Conservation (phyloP, 2,113 vertebrate genomes). For the Hirundichthys speculiger region DNA sequence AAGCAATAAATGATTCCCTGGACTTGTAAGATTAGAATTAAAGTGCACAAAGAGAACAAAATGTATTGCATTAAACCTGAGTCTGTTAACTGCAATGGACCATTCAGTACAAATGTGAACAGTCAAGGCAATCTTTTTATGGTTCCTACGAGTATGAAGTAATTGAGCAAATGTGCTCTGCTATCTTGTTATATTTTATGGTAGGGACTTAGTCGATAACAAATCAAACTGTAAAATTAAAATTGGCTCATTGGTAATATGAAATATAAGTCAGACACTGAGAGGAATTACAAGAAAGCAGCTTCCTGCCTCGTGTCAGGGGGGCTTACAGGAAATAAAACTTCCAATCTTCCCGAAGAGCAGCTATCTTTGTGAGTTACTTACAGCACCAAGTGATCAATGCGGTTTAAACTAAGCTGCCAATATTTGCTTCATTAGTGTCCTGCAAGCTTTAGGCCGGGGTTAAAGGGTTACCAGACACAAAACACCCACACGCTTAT, state of each 20-base stretch:
- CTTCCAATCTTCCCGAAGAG: slow-evolving; percentile 7
- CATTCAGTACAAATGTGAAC: slow-evolving; percentile 10
- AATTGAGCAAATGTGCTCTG: slow-evolving; percentile 17
- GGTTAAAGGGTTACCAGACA: slow-evolving; percentile 18
- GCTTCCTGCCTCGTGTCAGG: background rate
- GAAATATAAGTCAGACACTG: slow-evolving; percentile 28
- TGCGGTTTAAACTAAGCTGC: slow-evolving; percentile 10
- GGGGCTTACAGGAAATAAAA: slow-evolving; percentile 20
- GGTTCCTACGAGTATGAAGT: slow-evolving; percentile 8
- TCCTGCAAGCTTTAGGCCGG: background rate
- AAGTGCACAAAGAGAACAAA: slow-evolving; percentile 13
- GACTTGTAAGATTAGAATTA: slow-evolving; percentile 24
- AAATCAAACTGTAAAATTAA: slow-evolving; percentile 23
- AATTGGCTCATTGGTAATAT: slow-evolving; percentile 12
- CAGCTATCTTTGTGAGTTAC: background rate
- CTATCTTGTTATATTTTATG: slow-evolving; percentile 15
- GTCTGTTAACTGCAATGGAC: slow-evolving; percentile 5
- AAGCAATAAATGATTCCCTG: slow-evolving; percentile 17
- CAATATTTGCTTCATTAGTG: slow-evolving; percentile 24
- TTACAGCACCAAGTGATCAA: slow-evolving; percentile 1
- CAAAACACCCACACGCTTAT: background rate
- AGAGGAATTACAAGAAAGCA: slow-evolving; percentile 11
- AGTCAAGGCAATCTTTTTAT: slow-evolving; percentile 4
- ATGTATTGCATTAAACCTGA: slow-evolving; percentile 3
- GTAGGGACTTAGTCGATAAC: slow-evolving; percentile 17